Conservation (phyloP, 2,888 invertebrate species). For the Tenthredo notha region DNA sequence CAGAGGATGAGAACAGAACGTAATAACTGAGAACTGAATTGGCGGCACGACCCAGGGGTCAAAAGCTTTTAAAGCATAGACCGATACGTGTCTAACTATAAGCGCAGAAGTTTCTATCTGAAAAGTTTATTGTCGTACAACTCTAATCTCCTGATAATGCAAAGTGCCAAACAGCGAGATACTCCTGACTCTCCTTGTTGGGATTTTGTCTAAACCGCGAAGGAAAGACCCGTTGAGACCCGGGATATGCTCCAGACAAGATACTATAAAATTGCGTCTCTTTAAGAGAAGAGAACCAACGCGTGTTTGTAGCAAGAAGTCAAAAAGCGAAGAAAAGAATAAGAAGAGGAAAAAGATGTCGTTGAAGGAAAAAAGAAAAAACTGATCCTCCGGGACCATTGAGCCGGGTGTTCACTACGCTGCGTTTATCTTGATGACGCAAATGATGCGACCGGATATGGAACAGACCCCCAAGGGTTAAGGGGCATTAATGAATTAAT, state of each 20-base stretch:
- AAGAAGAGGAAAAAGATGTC: neutral
- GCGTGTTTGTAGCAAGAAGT: neutral
- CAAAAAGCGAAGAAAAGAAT: neutral
- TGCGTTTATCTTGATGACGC: slow-evolving; percentile 51
- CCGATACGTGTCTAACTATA: slow-evolving; percentile 26
- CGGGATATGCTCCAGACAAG: neutral
- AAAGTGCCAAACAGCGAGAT: slow-evolving; percentile 1
- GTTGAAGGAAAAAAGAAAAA: neutral
- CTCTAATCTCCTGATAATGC: slow-evolving; percentile 19
- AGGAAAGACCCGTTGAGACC: neutral
- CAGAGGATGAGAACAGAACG: neutral
- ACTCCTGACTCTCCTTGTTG: neutral
- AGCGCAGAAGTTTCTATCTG: neutral
- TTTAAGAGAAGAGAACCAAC: neutral
- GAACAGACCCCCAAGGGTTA: slow-evolving; percentile 72
- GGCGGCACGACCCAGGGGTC: neutral
- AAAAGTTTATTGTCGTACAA: neutral
- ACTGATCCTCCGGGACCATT: neutral
- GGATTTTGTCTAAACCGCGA: slow-evolving; percentile 17
- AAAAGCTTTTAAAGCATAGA: slow-evolving; percentile 13
- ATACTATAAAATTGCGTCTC: neutral
- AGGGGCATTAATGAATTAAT: slow-evolving; percentile 69
- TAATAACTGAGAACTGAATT: neutral
- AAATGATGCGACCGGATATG: slow-evolving; percentile 67
- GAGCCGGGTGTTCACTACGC: slow-evolving; percentile 21